These are phyloP conservation scores for Mythimna vitellina DNA, from an alignment of 2,888 invertebrate genomes.

Conservation along the genomic window DNA sequence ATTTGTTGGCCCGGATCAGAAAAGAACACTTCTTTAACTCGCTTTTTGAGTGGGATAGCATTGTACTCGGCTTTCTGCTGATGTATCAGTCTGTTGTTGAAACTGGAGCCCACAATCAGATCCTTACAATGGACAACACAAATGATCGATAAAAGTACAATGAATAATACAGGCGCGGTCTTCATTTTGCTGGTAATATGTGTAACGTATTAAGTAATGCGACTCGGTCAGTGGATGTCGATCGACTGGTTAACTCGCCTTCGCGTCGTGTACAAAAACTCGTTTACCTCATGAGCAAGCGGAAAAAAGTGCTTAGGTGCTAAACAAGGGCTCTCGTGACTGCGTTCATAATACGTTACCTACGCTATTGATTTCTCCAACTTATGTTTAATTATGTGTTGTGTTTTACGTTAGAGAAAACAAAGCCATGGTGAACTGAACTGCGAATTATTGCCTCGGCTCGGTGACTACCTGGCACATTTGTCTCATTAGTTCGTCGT, in stretches of 20 bases:
- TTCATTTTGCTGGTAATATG: constrained; percentile 77
- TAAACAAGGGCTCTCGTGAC: constrained; percentile 57
- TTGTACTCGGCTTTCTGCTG: constrained; percentile 86
- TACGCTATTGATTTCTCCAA: constrained; percentile 53
- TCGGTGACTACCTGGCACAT: constrained; percentile 25
- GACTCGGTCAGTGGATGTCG: constrained; percentile 72
- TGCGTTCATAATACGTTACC: constrained; percentile 18
- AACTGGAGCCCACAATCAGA: constrained; percentile 86
- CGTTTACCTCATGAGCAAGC: constrained; percentile 63
- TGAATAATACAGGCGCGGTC: constrained; percentile 74
- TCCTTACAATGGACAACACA: constrained; percentile 81
- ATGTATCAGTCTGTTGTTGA: constrained; percentile 81
- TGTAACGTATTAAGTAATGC: constrained; percentile 66
- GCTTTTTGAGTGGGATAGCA: constrained; percentile 85
- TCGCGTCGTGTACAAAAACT: constrained; percentile 61
- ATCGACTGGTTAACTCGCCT: constrained; percentile 72
- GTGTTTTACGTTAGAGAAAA: constrained; percentile 38
- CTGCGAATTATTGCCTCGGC: constrained; percentile 37
- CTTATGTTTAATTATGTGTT: constrained; percentile 23
- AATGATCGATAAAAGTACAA: constrained; percentile 77
- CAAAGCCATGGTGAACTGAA: constrained; percentile 17
- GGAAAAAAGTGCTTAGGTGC: constrained; percentile 49
- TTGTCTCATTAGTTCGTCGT: constrained; percentile 31
- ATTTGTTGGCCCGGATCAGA: constrained; percentile 86
- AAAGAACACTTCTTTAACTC: constrained; percentile 86